Percentiles rank a stretch among this genome's conserved stretches.
Conservation (phyloP, 2,888 invertebrate genomes). For the Antheraea assamensis region DNA sequence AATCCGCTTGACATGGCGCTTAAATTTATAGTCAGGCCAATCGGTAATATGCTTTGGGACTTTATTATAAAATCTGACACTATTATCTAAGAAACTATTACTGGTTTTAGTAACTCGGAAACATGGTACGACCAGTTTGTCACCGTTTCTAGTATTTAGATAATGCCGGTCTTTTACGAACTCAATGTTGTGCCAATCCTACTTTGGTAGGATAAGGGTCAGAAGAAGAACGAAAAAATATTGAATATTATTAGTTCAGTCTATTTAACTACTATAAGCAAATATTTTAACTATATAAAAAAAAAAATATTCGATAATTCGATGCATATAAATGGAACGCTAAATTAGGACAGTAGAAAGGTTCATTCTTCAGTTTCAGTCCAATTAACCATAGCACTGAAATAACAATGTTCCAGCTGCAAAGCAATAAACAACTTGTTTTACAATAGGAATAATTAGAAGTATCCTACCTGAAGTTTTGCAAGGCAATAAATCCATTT, state of each 20-base stretch:
- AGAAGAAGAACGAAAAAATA: no score
- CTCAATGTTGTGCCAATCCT: no score
- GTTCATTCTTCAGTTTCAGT: background rate
- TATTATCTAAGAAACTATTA: no score
- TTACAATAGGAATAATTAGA: slow-evolving; percentile 72
- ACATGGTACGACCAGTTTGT: no score
- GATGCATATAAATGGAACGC: background rate
- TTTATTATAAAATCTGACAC: no score
- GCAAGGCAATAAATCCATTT: slow-evolving; percentile 74
- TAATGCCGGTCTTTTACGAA: no score
- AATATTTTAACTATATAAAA: background rate
- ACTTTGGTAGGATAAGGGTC: no score
- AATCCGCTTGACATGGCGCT: no score
- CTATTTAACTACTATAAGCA: background rate
- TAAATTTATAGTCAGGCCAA: no score
- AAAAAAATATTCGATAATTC: background rate
- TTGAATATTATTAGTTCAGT: background rate
- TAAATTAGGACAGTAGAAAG: background rate
- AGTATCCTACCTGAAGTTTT: slow-evolving; percentile 66
- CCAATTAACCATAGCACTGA: slow-evolving; percentile 10
- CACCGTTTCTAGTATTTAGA: no score
- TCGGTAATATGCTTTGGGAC: no score
- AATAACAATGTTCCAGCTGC: slow-evolving; percentile 55
- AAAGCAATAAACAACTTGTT: slow-evolving; percentile 66
- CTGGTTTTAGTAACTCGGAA: no score